Evolutionary conservation across 2,888 invertebrate species (phyloP).

Genomic region (Lepidochrysops patricia): DNA sequence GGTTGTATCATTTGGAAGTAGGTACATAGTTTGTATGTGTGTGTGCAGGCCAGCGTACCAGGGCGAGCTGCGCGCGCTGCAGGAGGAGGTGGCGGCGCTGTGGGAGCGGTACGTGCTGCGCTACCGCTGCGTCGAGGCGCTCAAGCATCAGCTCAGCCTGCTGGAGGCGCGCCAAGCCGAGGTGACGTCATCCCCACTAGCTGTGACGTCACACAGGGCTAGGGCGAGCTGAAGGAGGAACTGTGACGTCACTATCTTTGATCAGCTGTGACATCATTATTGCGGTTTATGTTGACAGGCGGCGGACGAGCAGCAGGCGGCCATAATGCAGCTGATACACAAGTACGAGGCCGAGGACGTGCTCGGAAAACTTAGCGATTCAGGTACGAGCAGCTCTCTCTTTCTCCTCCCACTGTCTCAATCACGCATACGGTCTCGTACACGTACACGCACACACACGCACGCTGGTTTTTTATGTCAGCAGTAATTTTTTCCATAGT

Average conservation of each 20-base stretch:
- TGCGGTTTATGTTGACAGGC: slow-evolving; percentile 56
- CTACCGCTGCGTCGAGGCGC: slow-evolving; percentile 89
- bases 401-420: not conserved
- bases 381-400: slow-evolving; percentile 35
- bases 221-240: too few relatives aligned
- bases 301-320: slow-evolving; percentile 79
- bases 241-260: too few relatives aligned
- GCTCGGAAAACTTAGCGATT: slow-evolving; percentile 63
- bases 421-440: too few relatives aligned
- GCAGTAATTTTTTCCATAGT: too few relatives aligned
- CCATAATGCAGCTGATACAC: slow-evolving; percentile 71
- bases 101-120: slow-evolving; percentile 92
- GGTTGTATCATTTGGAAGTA: not conserved
- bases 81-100: slow-evolving; percentile 86
- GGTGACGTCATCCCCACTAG: slow-evolving; percentile 36
- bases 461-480: too few relatives aligned
- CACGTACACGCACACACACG: too few relatives aligned
- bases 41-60: slow-evolving; percentile 89
- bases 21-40: not conserved
- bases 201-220: too few relatives aligned
- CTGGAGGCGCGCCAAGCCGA: slow-evolving; percentile 84
- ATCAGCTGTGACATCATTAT: too few relatives aligned
- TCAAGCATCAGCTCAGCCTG: slow-evolving; percentile 90
- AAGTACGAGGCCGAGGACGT: slow-evolving; percentile 72
- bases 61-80: slow-evolving; percentile 94